Evolutionary conservation across 2,888 invertebrate genomes (phyloP).

Genomic region (Drosophila glabriapex): DNA sequence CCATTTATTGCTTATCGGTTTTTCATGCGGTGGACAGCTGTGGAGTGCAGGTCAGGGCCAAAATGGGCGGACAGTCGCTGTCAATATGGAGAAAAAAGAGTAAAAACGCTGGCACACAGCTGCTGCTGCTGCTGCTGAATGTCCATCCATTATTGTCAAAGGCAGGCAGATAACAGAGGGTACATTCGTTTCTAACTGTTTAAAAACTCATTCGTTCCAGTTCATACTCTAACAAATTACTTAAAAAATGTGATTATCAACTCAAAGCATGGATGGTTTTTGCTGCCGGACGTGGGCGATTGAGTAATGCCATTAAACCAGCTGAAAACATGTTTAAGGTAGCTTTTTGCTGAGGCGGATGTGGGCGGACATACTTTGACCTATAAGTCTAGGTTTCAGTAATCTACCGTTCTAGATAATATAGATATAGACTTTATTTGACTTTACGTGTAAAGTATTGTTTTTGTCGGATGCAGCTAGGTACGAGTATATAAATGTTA

Average conservation of each 20-base stretch:
- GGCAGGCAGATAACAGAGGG: conserved; percentile 13
- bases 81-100: conserved; percentile 17
- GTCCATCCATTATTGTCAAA: conserved; percentile 18
- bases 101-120: conserved; percentile 14
- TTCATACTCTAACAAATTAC: neutral
- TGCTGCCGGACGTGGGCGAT: neutral
- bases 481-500: neutral
- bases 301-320: neutral
- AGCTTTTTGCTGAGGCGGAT: neutral
- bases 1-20: conserved; percentile 4
- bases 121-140: conserved; percentile 16
- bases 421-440: neutral
- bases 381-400: neutral
- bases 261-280: neutral
- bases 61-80: conserved; percentile 15
- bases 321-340: neutral
- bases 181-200: conserved; percentile 17
- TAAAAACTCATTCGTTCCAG: neutral
- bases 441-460: neutral
- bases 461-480: neutral
- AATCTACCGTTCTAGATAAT: neutral
- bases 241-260: neutral
- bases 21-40: conserved; percentile 14
- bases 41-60: conserved; percentile 15
- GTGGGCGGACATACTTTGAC: neutral